phyloP scores from a whole-genome alignment of 2,113 vertebrate genomes.

The crab-eating macaque (Macaca fascicularis) region T2T-MFA8v1.1 NC_088395.1:102928001-102928500 shows the following conservation, averaged over 20 bases:
- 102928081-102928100: not conserved
- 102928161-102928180: not conserved
- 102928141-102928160: slow-evolving; percentile 15
- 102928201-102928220: slow-evolving; percentile 55
- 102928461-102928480: not conserved
- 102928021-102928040: not conserved
- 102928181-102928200: slow-evolving; percentile 33
- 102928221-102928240: slow-evolving; percentile 45
- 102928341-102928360: slow-evolving; percentile 38
- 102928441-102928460: slow-evolving; percentile 21
- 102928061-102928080: not conserved
- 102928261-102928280: slow-evolving; percentile 52
- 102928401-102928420: slow-evolving; percentile 50
- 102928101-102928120: not conserved
- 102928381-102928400: slow-evolving; percentile 46
- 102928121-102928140: slow-evolving; percentile 5
- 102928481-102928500: slow-evolving; percentile 22
- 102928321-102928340: slow-evolving; percentile 50
- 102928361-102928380: not conserved
- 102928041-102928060: not conserved
- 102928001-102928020: not conserved
- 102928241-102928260: slow-evolving; percentile 27
- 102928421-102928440: slow-evolving; percentile 57
- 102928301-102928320: slow-evolving; percentile 46
- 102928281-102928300: slow-evolving; percentile 33